Base-by-base conservation (phyloP, 2,888 invertebrate species). In the Archips crataeganus region DNA sequence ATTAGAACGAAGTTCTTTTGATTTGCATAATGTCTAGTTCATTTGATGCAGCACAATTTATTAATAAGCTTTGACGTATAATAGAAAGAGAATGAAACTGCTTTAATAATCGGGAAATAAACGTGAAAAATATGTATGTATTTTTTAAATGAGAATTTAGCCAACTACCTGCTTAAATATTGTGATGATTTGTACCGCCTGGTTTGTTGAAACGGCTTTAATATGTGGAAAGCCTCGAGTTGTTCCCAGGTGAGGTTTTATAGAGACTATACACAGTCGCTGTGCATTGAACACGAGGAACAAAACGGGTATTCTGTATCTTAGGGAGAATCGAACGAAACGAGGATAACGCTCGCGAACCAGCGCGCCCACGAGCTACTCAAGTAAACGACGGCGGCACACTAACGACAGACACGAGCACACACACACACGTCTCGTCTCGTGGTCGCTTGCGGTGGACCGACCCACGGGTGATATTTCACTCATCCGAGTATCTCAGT, bases 291-390 rank as follows among this genome's bases (percentile, higher is more conserved):
- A 85, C 79, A 81, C 79, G 76, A 77, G 75, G 75, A 87, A 89
- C 87, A 85, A 90, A 84, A 85, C 85, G 83, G 85, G 86, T 89
- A 84, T 91, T 93, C 85, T 91, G 82, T 86, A 87, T 88, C 88
- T 81, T 91, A 91, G 91, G 98, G 97, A 84, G 97, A 97, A 95
- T 98, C 98, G 84, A 99, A 99, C 95, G 98, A 98, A 95, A 97
- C 97, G 88, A 97, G 99, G 96, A 98, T 99, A 97, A 97, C 97
- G 93, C 97, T 98, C 93, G 99, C 99, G 90, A 99, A 99, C 95
- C 98, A 98, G 95, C 97, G 98, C 88, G 98, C 99, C 90, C 98
- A 98, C 95, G 98, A 99, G 95, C 97, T 99, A 90, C 97, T 98
- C 94, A 98, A 98, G 96, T 97, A 97, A 96, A 95, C 90, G 85